A percentile compares a stretch with the other conserved stretches of the same genome.
These are phyloP conservation scores for Hermodice carunculata DNA, from an alignment of 2,888 invertebrate species.

Conservation along the genomic window DNA sequence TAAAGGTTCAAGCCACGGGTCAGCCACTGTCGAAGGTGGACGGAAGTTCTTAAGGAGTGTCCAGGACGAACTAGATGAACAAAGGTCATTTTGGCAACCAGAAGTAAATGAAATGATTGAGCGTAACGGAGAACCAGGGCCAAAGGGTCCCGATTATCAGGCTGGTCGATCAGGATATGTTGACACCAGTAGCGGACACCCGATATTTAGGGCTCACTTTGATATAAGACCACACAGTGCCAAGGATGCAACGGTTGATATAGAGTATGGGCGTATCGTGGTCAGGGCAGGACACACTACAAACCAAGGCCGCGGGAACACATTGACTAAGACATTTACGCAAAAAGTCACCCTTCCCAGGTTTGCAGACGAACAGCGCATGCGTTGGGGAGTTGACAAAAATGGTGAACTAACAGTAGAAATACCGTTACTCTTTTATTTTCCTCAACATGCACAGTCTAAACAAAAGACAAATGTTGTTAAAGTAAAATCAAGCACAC, in stretches of 20 bases:
- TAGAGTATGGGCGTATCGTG: conserved; percentile 36
- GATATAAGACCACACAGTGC: conserved; percentile 36
- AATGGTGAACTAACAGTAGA: conserved; percentile 38
- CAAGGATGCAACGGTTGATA: conserved; percentile 27
- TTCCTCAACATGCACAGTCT: conserved; percentile 21
- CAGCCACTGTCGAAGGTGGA: no score
- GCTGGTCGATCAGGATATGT: no score
- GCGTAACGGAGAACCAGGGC: not conserved
- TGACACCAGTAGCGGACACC: conserved; percentile 30
- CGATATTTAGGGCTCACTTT: conserved; percentile 40
- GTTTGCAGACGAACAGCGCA: conserved; percentile 36
- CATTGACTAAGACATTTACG: conserved; percentile 29
- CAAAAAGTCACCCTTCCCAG: conserved; percentile 37
- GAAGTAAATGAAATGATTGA: conserved; percentile 28
- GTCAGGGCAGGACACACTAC: conserved; percentile 19
- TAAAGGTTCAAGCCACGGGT: no score
- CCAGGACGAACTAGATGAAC: conserved; percentile 39
- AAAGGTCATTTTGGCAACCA: conserved; percentile 33
- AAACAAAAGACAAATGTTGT: no score
- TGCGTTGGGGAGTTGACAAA: conserved; percentile 29
- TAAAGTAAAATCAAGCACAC: no score
- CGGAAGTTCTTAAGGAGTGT: conserved; percentile 38
- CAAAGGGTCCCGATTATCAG: no score
- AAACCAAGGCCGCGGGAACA: conserved; percentile 8
- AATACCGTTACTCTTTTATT: conserved; percentile 45